Conservation (phyloP, 2,113 vertebrate species). For the Carettochelys insculpta region DNA sequence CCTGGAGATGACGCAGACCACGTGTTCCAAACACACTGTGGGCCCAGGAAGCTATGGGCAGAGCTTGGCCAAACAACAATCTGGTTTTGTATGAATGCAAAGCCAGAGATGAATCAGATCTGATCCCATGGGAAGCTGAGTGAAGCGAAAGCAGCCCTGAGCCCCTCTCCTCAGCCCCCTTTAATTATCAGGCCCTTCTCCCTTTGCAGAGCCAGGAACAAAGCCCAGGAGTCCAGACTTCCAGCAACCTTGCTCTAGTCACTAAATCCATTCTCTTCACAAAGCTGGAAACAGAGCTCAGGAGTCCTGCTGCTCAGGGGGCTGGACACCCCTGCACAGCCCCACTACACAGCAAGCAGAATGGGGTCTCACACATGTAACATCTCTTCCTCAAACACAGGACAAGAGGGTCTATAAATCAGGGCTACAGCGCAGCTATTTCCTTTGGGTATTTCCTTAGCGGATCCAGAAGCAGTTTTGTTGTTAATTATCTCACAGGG, state of each 20-base stretch:
- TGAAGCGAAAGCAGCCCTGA: neutral
- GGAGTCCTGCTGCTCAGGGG: neutral
- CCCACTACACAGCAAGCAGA: neutral
- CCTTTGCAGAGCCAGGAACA: neutral
- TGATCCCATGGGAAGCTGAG: neutral
- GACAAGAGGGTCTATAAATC: neutral
- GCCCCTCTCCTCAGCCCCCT: neutral
- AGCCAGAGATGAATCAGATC: neutral
- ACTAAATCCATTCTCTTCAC: neutral
- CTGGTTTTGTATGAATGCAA: neutral
- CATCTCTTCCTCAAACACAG: rapidly evolving
- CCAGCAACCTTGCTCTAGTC: too few relatives aligned
- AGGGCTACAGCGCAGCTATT: neutral
- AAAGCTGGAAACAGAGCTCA: neutral
- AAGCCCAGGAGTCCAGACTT: neutral
- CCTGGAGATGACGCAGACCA: neutral
- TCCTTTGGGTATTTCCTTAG: rapidly evolving
- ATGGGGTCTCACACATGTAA: neutral
- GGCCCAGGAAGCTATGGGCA: neutral
- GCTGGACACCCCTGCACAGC: neutral
- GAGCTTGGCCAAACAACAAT: neutral
- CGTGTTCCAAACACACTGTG: neutral
- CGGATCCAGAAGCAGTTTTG: neutral
- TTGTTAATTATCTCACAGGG: neutral
- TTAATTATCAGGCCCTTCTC: neutral